These are phyloP conservation scores for Sycophila sp. DNA, from an alignment of 1,140 invertebrate species.

Conservation along the genomic window DNA sequence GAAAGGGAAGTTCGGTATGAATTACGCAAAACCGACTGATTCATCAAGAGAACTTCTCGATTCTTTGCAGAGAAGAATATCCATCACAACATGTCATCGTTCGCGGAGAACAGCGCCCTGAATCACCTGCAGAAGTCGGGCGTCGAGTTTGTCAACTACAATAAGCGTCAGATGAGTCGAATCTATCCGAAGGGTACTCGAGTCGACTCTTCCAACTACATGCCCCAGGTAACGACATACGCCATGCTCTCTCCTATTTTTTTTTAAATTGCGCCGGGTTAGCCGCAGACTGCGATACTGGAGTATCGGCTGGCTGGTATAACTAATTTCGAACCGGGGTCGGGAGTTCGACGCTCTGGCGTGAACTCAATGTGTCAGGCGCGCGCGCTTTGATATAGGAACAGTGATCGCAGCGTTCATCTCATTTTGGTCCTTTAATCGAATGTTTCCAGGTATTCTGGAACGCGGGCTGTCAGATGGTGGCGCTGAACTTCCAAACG, in stretches of 20 bases:
- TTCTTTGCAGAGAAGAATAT: constrained; percentile 75
- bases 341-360: constrained; percentile 17
- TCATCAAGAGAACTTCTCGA: no score
- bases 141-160: constrained; percentile 81
- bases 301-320: neutral
- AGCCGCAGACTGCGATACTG: neutral
- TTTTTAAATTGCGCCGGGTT: neutral
- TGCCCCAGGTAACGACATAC: constrained; percentile 74
- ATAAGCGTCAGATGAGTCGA: constrained; percentile 79
- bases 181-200: constrained; percentile 81
- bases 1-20: no score
- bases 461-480: constrained; percentile 86
- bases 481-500: constrained; percentile 83
- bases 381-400: no score
- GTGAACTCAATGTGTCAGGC: constrained; percentile 8
- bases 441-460: constrained; percentile 72
- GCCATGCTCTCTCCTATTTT: neutral
- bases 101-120: constrained; percentile 82
- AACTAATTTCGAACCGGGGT: neutral
- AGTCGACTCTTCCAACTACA: constrained; percentile 81
- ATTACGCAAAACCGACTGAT: no score
- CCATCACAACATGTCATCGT: constrained; percentile 86
- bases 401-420: no score
- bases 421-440: no score
- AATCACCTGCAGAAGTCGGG: constrained; percentile 81